Evolutionary conservation across 2,113 vertebrate genomes (phyloP).

Genomic region (Ahaetulla prasina): DNA sequence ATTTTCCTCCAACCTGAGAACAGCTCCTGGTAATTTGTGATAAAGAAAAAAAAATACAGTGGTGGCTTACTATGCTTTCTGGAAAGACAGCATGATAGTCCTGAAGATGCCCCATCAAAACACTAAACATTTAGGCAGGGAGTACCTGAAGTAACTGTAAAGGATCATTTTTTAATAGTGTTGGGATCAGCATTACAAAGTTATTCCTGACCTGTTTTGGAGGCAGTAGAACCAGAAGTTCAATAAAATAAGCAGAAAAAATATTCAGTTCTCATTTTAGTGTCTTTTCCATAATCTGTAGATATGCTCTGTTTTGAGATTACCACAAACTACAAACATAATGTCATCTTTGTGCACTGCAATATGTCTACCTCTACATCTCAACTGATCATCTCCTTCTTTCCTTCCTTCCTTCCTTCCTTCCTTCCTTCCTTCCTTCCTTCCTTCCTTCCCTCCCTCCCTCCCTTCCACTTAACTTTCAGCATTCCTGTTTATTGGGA

Average conservation of each 20-base stretch:
- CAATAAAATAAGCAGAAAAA: background rate
- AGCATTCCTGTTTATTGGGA: background rate
- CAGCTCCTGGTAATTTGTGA: background rate
- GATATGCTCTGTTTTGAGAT: background rate
- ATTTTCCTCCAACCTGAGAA: background rate
- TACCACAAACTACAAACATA: background rate
- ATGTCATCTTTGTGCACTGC: background rate
- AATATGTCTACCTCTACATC: background rate
- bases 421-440: too few relatives aligned
- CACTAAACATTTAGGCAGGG: background rate
- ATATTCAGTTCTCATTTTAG: background rate
- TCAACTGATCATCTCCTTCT: background rate
- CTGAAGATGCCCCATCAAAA: background rate
- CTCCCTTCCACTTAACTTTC: background rate
- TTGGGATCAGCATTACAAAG: background rate
- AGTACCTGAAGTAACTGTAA: background rate
- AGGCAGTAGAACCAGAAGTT: background rate
- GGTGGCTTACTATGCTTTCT: background rate
- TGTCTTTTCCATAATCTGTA: background rate
- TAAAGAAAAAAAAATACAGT: background rate
- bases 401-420: too few relatives aligned
- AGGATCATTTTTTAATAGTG: background rate
- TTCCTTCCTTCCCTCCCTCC: too few relatives aligned
- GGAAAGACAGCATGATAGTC: background rate
- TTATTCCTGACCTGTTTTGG: background rate